A percentile compares a stretch with the other conserved stretches of the same genome.
phyloP scores from a whole-genome alignment of 2,888 invertebrate genomes.

The Pristionchus maxplancki region DNA sequence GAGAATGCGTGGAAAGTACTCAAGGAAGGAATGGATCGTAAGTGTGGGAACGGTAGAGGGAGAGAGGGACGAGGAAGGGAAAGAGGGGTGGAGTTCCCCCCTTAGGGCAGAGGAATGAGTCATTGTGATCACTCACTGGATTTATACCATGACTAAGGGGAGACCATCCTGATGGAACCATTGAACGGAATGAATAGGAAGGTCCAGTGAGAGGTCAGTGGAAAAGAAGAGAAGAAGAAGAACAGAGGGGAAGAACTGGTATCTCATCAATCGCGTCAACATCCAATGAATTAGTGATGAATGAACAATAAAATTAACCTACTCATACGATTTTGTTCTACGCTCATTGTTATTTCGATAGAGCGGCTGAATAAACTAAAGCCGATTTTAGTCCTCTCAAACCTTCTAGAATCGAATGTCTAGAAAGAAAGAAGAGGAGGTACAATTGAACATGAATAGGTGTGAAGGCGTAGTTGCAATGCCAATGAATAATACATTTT shows the following conservation, averaged over 20 bases:
- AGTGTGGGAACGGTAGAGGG: constrained; percentile 21
- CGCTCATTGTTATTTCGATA: neutral
- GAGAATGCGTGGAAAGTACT: neutral
- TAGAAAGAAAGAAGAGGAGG: neutral
- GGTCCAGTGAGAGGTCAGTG: constrained; percentile 14
- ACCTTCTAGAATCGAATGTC: neutral
- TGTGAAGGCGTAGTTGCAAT: no score
- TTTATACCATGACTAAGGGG: constrained; percentile 32
- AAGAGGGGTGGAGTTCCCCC: neutral
- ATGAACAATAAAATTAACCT: neutral
- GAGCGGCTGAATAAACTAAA: neutral
- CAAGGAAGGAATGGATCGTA: neutral
- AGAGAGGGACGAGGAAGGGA: neutral
- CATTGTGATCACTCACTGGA: constrained; percentile 26
- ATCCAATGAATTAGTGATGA: constrained; percentile 12
- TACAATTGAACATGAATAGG: no score
- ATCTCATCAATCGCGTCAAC: constrained; percentile 5
- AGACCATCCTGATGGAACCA: constrained; percentile 5
- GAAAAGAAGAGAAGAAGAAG: constrained; percentile 29
- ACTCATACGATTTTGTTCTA: neutral
- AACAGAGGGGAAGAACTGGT: neutral
- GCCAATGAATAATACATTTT: no score
- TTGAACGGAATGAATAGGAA: neutral
- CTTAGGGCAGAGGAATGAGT: constrained; percentile 32
- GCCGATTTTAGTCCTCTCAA: neutral